A percentile compares a stretch with the other conserved stretches of the same genome.
Evolutionary conservation across 2,797 vertebrate species (phyloP).

Genomic region (Moxostoma hubbsi): DNA sequence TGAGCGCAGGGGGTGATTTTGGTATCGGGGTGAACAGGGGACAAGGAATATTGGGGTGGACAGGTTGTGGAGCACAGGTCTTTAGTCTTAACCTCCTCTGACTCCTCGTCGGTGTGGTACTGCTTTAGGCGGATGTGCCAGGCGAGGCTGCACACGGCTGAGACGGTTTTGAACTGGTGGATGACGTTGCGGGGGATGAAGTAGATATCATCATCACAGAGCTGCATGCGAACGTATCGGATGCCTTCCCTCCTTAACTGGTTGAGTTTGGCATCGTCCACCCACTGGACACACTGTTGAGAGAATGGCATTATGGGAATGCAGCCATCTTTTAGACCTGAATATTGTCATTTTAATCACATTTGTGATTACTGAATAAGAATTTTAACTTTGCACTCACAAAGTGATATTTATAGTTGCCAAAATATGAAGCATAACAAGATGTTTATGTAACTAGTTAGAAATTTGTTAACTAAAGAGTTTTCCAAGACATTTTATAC

Average conservation of each 20-base stretch:
- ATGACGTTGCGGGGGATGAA: conserved; percentile 99
- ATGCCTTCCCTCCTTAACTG: conserved; percentile 96
- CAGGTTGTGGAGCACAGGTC: conserved; percentile 67
- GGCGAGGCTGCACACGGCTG: conserved; percentile 96
- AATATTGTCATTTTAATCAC: not conserved
- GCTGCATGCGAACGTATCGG: conserved; percentile 90
- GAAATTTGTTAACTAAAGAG: no score
- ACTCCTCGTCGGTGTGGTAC: conserved; percentile 79
- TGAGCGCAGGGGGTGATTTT: conserved; percentile 71
- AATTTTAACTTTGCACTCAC: no score
- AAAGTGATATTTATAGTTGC: no score
- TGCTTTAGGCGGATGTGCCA: conserved; percentile 97
- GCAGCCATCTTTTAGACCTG: not conserved
- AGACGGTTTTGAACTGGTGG: conserved; percentile 99
- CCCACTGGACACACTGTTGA: conserved; percentile 81
- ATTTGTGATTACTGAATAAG: no score
- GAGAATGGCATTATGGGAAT: conserved; percentile 12
- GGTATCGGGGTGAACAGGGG: conserved; percentile 72
- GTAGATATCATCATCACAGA: conserved; percentile 97
- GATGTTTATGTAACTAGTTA: no score
- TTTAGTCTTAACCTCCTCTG: conserved; percentile 59
- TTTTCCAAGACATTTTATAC: no score
- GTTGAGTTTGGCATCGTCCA: conserved; percentile 98
- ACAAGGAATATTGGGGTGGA: conserved; percentile 64
- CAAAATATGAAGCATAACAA: no score